A percentile compares a stretch with the other conserved stretches of the same genome.
Evolutionary conservation across 2,888 invertebrate species (phyloP).

Genomic region (Sesia apiformis): DNA sequence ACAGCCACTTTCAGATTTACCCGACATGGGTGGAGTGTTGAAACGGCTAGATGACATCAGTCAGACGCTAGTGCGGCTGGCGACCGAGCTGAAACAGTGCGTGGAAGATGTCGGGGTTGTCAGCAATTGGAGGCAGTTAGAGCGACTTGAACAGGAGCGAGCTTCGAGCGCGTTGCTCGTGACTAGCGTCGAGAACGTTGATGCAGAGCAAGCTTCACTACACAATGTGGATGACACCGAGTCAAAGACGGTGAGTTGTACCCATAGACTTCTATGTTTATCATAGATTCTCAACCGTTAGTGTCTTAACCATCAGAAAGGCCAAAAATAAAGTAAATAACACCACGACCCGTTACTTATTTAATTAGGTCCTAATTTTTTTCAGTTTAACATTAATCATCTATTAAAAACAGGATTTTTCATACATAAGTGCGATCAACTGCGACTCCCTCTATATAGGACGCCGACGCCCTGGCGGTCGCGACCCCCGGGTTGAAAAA

Average conservation of each 20-base stretch:
- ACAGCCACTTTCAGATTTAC: background rate
- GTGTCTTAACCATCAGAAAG: too few relatives aligned
- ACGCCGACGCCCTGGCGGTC: too few relatives aligned
- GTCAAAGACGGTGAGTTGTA: background rate
- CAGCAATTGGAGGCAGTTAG: background rate
- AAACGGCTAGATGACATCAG: background rate
- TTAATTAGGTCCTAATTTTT: too few relatives aligned
- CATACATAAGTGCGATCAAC: too few relatives aligned
- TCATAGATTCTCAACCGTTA: too few relatives aligned
- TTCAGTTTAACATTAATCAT: too few relatives aligned
- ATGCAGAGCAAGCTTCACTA: background rate
- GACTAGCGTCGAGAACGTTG: background rate
- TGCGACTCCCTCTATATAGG: too few relatives aligned
- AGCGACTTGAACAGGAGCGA: background rate
- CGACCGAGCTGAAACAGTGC: background rate
- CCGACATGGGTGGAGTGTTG: background rate
- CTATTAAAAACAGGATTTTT: too few relatives aligned
- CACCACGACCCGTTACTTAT: too few relatives aligned
- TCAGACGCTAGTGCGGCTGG: background rate
- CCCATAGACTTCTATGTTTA: too few relatives aligned
- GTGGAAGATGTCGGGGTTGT: background rate
- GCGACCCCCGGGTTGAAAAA: too few relatives aligned
- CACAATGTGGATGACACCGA: background rate
- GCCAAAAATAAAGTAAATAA: too few relatives aligned
- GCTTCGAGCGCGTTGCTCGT: background rate